These are phyloP conservation scores for Ganaspis brasiliensis DNA, from an alignment of 2,888 invertebrate species.

Conservation along the genomic window DNA sequence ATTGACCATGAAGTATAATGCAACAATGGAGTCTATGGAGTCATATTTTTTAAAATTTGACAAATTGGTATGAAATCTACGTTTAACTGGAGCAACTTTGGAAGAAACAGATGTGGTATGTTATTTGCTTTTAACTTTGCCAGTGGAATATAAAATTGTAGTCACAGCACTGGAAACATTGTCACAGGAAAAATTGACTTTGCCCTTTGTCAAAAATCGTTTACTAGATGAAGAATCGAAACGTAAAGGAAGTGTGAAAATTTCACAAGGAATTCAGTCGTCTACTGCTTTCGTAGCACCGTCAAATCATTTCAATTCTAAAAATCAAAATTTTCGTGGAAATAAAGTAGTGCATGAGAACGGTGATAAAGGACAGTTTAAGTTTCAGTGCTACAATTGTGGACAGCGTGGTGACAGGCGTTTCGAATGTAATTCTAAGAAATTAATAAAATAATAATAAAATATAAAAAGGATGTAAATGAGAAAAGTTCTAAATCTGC, in stretches of 20 bases:
- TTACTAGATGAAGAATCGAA: slow-evolving; percentile 49
- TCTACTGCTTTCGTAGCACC: background rate
- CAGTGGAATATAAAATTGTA: slow-evolving; percentile 60
- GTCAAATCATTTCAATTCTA: background rate
- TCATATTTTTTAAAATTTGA: slow-evolving; percentile 63
- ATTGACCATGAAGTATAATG: slow-evolving; percentile 53
- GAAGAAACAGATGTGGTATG: slow-evolving; percentile 61
- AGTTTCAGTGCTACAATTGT: slow-evolving; percentile 51
- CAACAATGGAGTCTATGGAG: slow-evolving; percentile 45
- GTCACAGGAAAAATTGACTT: slow-evolving; percentile 28
- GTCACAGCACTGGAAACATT: slow-evolving; percentile 61
- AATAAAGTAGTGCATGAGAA: background rate
- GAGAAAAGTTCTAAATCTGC: background rate
- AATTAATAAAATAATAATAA: too few species aligned
- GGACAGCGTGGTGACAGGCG: slow-evolving; percentile 50
- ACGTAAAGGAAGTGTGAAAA: background rate
- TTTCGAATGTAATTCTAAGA: slow-evolving; percentile 28
- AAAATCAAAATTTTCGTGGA: background rate
- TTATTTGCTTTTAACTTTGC: slow-evolving; percentile 63
- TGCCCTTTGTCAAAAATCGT: slow-evolving; percentile 47
- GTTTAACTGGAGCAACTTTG: slow-evolving; percentile 60
- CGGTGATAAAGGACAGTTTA: slow-evolving; percentile 29
- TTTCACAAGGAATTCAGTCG: background rate
- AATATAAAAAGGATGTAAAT: background rate
- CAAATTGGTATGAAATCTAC: slow-evolving; percentile 61